Evolutionary conservation across 2,797 vertebrate species (phyloP), one percentile per base, ranked within the genome.

Genomic region (Brachyalestes nurse): DNA sequence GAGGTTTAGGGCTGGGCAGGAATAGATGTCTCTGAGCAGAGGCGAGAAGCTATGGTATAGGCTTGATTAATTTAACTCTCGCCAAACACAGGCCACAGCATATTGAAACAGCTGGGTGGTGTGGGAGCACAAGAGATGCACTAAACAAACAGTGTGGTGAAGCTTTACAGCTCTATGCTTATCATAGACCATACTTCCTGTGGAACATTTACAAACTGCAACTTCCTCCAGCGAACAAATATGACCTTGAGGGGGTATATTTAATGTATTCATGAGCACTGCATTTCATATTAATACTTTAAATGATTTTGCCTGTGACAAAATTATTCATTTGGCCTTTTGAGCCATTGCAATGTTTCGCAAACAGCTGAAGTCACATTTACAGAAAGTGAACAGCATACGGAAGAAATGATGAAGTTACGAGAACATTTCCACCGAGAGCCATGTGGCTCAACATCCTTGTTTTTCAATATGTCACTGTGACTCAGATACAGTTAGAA

Each of bases 51-150:
- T 57, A 28, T 61, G n/a, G 38, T 34, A 42, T 8, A 34, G 40
- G 12, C 17, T 19, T 5, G 12, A 71, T 76, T 40, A 47, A 72
- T 77, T 42, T 28, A 67, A 67, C 7, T 40, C 40, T 13, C 0
- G 1, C 45, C 49, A 69, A 42, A 53, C 53, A 73, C 28, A 79
- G 40, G 47, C 55, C 53, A 42, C 19, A 47, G 58, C 9, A 40
- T 84, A 83, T 75, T 73, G 65, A 83, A 78, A 84, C 81, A 88
- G 79, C 76, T 83, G 83, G 71, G 7, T 62, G 42, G 69, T 66
- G 62, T 72, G 62, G 78, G 25, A 55, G 45, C 49, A 77, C 77
- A 79, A 72, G 42, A 58, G 40, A 72, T 12, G 49, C 45, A 81
- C 38, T 86, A 45, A 76, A 83, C 71, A 88, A 86, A 88, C 21